phyloP scores from a whole-genome alignment of 2,113 vertebrate genomes.

The Chlamydotis undulata region DNA sequence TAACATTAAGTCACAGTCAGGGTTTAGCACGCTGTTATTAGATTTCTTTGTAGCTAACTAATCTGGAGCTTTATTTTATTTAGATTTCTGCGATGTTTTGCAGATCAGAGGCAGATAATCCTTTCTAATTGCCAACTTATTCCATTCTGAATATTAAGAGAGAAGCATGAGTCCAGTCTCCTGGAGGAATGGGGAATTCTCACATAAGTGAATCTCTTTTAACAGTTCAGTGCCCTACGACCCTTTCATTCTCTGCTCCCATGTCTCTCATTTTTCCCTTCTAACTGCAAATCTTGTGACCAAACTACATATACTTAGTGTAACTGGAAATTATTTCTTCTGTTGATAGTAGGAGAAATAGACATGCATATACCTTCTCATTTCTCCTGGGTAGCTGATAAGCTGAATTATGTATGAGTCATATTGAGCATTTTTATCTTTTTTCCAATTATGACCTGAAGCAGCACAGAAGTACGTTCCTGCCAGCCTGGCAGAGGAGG shows the following conservation, averaged over 20 bases:
- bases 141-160: conserved; percentile 25
- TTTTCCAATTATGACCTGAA: conserved; percentile 73
- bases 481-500: conserved; percentile 55
- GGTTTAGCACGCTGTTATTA: conserved; percentile 38
- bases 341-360: conserved; percentile 61
- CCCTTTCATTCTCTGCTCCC: conserved; percentile 29
- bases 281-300: conserved; percentile 45
- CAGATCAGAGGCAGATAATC: conserved; percentile 43
- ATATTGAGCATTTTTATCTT: conserved; percentile 74
- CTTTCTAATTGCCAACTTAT: conserved; percentile 42
- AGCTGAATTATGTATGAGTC: conserved; percentile 76
- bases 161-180: conserved; percentile 27
- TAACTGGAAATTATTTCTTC: conserved; percentile 74
- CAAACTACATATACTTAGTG: conserved; percentile 39
- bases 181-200: neutral
- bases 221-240: neutral
- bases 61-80: conserved; percentile 56
- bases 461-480: conserved; percentile 53
- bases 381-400: conserved; percentile 71
- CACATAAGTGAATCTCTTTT: neutral
- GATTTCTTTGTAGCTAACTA: conserved; percentile 33
- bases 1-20: conserved; percentile 13
- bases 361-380: conserved; percentile 64
- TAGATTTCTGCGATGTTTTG: conserved; percentile 6
- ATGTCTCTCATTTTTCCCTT: conserved; percentile 15